Percentiles rank a stretch among this genome's conserved stretches.
Evolutionary conservation across 1,140 invertebrate genomes (phyloP).

Genomic region (Megalopta genalis): DNA sequence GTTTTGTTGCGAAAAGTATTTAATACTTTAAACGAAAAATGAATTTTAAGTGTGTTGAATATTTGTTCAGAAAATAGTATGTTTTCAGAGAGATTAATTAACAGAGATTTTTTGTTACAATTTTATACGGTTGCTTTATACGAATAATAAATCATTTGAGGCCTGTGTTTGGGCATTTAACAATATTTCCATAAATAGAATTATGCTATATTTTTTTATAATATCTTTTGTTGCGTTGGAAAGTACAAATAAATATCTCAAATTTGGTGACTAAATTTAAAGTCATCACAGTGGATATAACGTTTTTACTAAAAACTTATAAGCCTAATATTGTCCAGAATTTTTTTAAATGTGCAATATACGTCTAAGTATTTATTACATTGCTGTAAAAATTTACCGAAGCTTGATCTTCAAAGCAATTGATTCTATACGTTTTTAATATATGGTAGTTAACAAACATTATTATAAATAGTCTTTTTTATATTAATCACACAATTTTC

Average conservation of each 20-base stretch:
- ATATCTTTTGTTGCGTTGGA: constrained; percentile 55
- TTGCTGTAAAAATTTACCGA: constrained; percentile 33
- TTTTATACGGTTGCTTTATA: constrained; percentile 40
- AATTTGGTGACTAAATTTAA: constrained; percentile 50
- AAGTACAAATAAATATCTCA: constrained; percentile 62
- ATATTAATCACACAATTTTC: constrained; percentile 30
- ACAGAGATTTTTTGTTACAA: constrained; percentile 31
- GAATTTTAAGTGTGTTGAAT: constrained; percentile 49
- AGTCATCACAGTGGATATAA: constrained; percentile 49
- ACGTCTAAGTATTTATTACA: constrained; percentile 45
- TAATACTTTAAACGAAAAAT: constrained; percentile 44
- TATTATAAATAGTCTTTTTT: constrained; percentile 24
- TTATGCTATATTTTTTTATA: constrained; percentile 45
- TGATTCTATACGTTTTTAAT: constrained; percentile 10
- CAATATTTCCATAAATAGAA: constrained; percentile 25
- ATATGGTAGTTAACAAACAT: constrained; percentile 31
- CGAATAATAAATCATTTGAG: constrained; percentile 32
- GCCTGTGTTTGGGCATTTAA: constrained; percentile 24
- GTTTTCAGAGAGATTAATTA: constrained; percentile 43
- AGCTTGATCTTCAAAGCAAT: constrained; percentile 33
- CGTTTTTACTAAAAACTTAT: constrained; percentile 53
- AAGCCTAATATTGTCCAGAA: constrained; percentile 51
- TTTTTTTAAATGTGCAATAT: constrained; percentile 57
- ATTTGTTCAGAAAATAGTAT: constrained; percentile 33
- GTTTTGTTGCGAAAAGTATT: constrained; percentile 56